Evolutionary conservation across 2,888 invertebrate genomes (phyloP), one percentile per base, ranked within the genome.

Genomic region (Nomada hirtipes): DNA sequence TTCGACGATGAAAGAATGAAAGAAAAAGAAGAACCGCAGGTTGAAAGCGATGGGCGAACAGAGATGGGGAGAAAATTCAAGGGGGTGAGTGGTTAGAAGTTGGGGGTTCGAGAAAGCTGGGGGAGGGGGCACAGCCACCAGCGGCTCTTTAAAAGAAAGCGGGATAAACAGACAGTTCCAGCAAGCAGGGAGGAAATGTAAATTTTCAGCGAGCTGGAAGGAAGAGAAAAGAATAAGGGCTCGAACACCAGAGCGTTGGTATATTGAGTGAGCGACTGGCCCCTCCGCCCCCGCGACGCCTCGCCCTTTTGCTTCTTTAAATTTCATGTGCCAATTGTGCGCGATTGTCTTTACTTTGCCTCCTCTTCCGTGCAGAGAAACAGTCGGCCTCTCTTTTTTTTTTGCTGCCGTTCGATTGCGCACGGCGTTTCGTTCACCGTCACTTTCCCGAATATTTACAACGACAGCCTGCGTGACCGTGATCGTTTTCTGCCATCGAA

Each of bases 111-210:
- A 23, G 76, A 61, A 67, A 42, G 55, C 84, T 26, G 57, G 69
- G 85, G 81, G 88, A 83, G 84, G 76, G 83, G 76, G 84, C 85
- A 89, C 88, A 89, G 89, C 90, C 90, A 91, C 90, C 88, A 90
- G 89, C 90, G 91, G 88, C 91, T 93, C 92, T 92, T 92, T 93
- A 93, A 93, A 93, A 93, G 92, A 92, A 93, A 93, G 91, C 93
- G 93, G 93, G 93, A 93, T 93, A 93, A 93, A 93, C 93, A 93
- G 93, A 93, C 93, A 93, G 93, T 92, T 93, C 90, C 89, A 89
- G 86, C 89, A 86, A 82, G 88, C 86, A 91, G 91, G 91, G 91
- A 92, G 93, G 91, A 93, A 93, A 93, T 93, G 93, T 93, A 93
- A 93, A 93, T 93, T 93, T 93, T 89, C 92, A 93, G 88, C 91